phyloP scores from a whole-genome alignment of 2,797 vertebrate genomes.

The Chaetophractus vellerosus region DNA sequence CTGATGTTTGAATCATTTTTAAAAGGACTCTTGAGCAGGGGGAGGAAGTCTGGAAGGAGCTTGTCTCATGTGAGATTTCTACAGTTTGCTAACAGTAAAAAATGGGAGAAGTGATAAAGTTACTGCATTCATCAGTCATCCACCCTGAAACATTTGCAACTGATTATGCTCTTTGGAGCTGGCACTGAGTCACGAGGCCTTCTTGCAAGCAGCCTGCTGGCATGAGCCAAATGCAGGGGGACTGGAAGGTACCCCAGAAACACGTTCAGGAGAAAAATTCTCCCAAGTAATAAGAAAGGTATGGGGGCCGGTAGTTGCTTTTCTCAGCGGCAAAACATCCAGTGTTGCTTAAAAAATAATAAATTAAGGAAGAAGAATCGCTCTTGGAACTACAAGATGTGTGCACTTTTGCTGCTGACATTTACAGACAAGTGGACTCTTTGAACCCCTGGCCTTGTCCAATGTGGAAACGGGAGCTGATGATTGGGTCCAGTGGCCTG shows the following conservation, averaged over 20 bases:
- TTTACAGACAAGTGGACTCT: rapidly evolving
- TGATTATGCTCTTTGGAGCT: constrained; percentile 87
- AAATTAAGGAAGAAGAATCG: neutral
- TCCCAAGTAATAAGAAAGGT: constrained; percentile 51
- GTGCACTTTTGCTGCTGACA: rapidly evolving
- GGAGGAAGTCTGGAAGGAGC: constrained; percentile 53
- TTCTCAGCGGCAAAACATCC: constrained; percentile 4
- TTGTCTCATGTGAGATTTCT: constrained; percentile 78
- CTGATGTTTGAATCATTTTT: constrained; percentile 73
- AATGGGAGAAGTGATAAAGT: constrained; percentile 85
- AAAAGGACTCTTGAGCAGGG: neutral
- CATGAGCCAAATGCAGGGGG: constrained; percentile 78
- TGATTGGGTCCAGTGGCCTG: rapidly evolving
- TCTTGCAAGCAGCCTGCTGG: constrained; percentile 77
- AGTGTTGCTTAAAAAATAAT: neutral
- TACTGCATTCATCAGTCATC: constrained; percentile 87
- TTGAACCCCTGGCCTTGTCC: neutral
- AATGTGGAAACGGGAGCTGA: rapidly evolving
- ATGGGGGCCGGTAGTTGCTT: neutral
- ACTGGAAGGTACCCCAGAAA: constrained; percentile 81
- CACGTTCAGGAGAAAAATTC: constrained; percentile 65
- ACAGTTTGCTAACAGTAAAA: constrained; percentile 85
- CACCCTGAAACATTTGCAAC: constrained; percentile 91
- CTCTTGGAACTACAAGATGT: rapidly evolving
- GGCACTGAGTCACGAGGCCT: constrained; percentile 81